Evolutionary conservation across 2,888 invertebrate genomes (phyloP).

Genomic region (Ochlodes sylvanus): DNA sequence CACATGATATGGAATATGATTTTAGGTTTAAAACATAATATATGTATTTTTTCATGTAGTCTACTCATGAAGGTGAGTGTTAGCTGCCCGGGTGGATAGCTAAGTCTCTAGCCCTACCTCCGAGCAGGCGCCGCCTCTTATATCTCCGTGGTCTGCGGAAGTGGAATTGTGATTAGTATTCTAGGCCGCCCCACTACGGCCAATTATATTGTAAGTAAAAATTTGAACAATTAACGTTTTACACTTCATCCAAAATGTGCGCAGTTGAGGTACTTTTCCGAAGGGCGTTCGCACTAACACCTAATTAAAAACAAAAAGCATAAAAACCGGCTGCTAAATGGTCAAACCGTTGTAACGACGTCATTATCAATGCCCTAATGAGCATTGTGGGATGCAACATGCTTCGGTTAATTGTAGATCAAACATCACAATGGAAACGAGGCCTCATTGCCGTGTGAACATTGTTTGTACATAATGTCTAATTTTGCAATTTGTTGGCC

Average conservation of each 20-base stretch:
- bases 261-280: neutral
- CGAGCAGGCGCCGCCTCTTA: too few relatives aligned
- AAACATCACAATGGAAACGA: constrained; percentile 56
- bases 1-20: too few relatives aligned
- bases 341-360: constrained; percentile 73
- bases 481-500: constrained; percentile 35
- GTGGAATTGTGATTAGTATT: too few relatives aligned
- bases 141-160: too few relatives aligned
- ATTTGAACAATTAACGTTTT: too few relatives aligned
- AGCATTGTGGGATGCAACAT: constrained; percentile 59
- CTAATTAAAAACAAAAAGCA: constrained; percentile 70
- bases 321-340: constrained; percentile 63
- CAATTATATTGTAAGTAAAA: too few relatives aligned
- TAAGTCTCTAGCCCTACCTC: too few relatives aligned
- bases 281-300: constrained; percentile 28
- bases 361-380: constrained; percentile 76
- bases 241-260: neutral
- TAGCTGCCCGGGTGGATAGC: too few relatives aligned
- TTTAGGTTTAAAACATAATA: too few relatives aligned
- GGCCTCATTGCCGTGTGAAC: constrained; percentile 56
- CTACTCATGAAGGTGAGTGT: too few relatives aligned
- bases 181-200: too few relatives aligned
- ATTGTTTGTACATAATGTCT: constrained; percentile 29
- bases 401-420: constrained; percentile 63
- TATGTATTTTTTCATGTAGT: too few relatives aligned